Conservation (phyloP, 2,797 vertebrate species). For the Rhinoraja longicauda region DNA sequence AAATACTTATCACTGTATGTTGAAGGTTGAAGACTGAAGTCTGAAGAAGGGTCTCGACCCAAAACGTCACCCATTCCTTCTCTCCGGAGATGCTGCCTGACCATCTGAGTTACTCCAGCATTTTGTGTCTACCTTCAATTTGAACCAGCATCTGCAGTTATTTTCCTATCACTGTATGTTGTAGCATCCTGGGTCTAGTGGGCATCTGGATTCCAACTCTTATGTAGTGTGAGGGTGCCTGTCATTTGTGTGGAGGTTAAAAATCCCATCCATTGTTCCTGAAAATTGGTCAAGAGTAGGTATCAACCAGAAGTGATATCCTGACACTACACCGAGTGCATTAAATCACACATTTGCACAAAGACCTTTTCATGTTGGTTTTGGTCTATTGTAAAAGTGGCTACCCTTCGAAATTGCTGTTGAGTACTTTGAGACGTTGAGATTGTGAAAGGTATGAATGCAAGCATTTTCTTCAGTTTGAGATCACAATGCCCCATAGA, state of each 20-base stretch:
- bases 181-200: not conserved
- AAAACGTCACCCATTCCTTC: too few species aligned
- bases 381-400: not conserved
- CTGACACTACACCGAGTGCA: not conserved
- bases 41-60: too few species aligned
- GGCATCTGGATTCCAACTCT: not conserved
- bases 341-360: not conserved
- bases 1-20: not conserved
- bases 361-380: not conserved
- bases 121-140: too few species aligned
- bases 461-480: not conserved
- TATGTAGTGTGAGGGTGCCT: not conserved
- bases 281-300: not conserved
- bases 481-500: not conserved
- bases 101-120: too few species aligned
- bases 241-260: not conserved
- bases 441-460: not conserved
- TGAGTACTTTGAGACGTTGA: conserved; percentile 21
- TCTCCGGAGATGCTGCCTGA: too few species aligned
- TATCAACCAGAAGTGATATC: not conserved
- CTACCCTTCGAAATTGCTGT: not conserved
- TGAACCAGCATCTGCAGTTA: too few species aligned
- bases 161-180: not conserved
- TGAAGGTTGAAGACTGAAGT: too few species aligned
- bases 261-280: not conserved